Evolutionary conservation across 2,797 vertebrate genomes (phyloP), one percentile per base, ranked within the genome.

Genomic region (Brachyrhaphis roseni): DNA sequence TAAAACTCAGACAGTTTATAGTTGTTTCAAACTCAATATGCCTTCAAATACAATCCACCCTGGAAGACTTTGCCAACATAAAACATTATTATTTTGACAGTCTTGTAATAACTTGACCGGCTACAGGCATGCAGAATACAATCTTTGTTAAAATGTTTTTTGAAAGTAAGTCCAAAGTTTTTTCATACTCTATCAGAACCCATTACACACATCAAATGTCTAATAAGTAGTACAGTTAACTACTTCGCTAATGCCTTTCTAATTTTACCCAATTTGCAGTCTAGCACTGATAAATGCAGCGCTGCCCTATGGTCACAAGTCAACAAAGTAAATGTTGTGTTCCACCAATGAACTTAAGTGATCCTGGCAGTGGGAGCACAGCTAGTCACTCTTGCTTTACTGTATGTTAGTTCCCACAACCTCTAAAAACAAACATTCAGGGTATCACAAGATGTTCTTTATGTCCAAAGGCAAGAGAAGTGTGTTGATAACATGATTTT

Each of bases 261-360:
- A 45, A 72, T 46, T 72, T 72, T 16, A 72, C 41, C 12, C n/a
- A 28, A 72, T 72, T 46, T 45, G 13, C 41, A 46, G 43, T 46
- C n/a, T 15, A 72, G 68, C 43, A 46, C 41, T 2, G 26, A 72
- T 28, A 28, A 72, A 46, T 18, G 46, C 12, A 71, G n/a, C 13
- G 4, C 12, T 46, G 5, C 13, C 41, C 12, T 72, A 31, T 28
- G 43, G 45, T 18, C 68, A 28, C 8, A 46, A 26, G 15, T 28
- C 26, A 28, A 45, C 59, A 72, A 46, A 72, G 68, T 43, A 70
- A 70, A 41, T n/a, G 66, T 43, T 70, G 66, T 72, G 68, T 46
- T 72, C 26, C n/a, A 72, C 68, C 28, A 16, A 46, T 31, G n/a
- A 71, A 68, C 64, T 26, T 68, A 41, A 71, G 41, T 46, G 68